A percentile compares a stretch with the other conserved stretches of the same genome.
Conservation (phyloP, 2,797 vertebrate species). For the Hylomyscus alleni region DNA sequence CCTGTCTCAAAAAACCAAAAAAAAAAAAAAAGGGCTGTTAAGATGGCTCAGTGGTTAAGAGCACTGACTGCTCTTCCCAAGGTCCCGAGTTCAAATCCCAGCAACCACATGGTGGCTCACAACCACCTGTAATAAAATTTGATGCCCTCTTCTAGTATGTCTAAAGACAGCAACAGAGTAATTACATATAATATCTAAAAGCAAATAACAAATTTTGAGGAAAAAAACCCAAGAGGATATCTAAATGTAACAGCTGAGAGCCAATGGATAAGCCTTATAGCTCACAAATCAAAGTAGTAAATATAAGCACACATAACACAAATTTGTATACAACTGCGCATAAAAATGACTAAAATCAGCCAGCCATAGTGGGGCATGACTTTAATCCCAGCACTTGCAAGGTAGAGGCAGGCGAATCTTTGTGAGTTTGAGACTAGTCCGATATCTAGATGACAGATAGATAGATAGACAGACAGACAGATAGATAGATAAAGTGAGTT, state of each 20-base stretch:
- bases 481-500: background rate
- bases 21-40: too few species aligned
- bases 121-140: too few species aligned
- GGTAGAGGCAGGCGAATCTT: background rate
- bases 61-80: too few species aligned
- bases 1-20: too few species aligned
- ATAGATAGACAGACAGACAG: too few species aligned
- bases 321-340: background rate
- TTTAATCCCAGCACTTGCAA: background rate
- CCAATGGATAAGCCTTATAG: background rate
- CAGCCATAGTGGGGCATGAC: background rate
- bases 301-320: background rate
- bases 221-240: background rate
- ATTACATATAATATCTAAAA: background rate
- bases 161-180: too few species aligned
- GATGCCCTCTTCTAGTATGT: too few species aligned
- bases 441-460: too few species aligned
- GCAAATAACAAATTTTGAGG: constrained; percentile 18
- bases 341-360: constrained; percentile 26
- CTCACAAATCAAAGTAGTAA: background rate
- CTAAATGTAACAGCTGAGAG: background rate
- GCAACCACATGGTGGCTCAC: too few species aligned
- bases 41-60: too few species aligned
- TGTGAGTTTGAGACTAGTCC: background rate
- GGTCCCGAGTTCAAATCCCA: too few species aligned